Evolutionary conservation across 2,888 invertebrate genomes (phyloP), one percentile per base, ranked within the genome.

Genomic region (Fragum whitleyi): DNA sequence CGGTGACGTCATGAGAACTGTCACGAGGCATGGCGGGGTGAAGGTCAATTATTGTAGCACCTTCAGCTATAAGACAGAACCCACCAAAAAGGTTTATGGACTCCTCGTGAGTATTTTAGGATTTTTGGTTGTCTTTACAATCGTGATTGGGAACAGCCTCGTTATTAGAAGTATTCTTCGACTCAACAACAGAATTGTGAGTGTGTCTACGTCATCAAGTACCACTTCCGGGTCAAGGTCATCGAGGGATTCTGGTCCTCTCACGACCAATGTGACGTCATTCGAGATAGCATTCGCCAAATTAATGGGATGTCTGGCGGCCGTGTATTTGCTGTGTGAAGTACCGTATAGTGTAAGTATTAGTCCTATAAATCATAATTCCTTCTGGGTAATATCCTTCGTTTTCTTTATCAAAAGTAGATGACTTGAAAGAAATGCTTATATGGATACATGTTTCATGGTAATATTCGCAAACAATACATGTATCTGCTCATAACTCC

Each of bases 231-330:
- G 28, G 1, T 67, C 68, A 19, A 28, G 55, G 11, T 29, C 7
- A 1, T 57, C 74, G 9, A 39, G 61, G 19, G 57, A 39, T 21
- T 47, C 67, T 28, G 39, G 28, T 7, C 59, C 39, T 0, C 21
- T 42, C 23, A 39, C 71, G 9, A 62, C 65, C 26, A 47, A 59
- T 0, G 47, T 71, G n/a, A 81, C 77, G 11, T 73, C 81, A 11
- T 85, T 81, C 19, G 84, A 85, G 67, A 74, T 85, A 23, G 81
- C 79, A 11, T 85, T 85, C 42, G 84, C 81, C 6, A 85, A 85
- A 42, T 72, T 85, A 57, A 85, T 85, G 81, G 79, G 78, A 16
- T 68, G 84, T 5, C 57, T 85, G 7, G 84, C 84, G 0, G 59
- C 71, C 0, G 84, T 85, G 0, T 85, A 85, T 55, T 36, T 85